A percentile compares a stretch with the other conserved stretches of the same genome.
phyloP scores from a whole-genome alignment of 2,797 vertebrate species.

The Huso huso region DNA sequence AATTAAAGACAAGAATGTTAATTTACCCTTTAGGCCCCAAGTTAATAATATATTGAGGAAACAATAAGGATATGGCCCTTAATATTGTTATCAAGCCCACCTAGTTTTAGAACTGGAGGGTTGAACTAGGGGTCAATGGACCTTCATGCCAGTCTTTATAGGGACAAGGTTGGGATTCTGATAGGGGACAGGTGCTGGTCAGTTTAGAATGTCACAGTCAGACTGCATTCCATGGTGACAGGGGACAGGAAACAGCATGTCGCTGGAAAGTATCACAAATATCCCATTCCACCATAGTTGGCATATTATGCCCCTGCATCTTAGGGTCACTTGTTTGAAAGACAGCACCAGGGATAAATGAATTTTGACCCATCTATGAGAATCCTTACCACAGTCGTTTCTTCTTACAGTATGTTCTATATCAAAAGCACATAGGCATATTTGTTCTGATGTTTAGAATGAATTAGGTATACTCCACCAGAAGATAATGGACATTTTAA shows the following conservation, averaged over 20 bases:
- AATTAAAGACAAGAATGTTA: not conserved
- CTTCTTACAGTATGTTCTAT: too few species aligned
- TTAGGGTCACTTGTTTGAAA: slow-evolving; percentile 2
- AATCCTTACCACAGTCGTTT: too few species aligned
- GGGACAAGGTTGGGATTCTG: slow-evolving; percentile 26
- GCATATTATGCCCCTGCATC: slow-evolving; percentile 2
- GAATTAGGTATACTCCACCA: too few species aligned
- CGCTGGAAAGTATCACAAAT: slow-evolving; percentile 26
- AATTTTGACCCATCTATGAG: too few species aligned
- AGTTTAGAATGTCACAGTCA: slow-evolving; percentile 23
- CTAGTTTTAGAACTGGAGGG: slow-evolving; percentile 38
- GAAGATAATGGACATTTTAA: too few species aligned
- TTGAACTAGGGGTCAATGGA: slow-evolving; percentile 53
- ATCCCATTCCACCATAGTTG: slow-evolving; percentile 5
- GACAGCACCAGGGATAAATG: too few species aligned
- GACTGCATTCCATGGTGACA: slow-evolving; percentile 24
- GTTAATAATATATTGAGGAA: not conserved
- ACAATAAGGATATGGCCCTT: slow-evolving; percentile 9
- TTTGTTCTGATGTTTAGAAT: too few species aligned
- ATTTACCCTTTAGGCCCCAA: not conserved
- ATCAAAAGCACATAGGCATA: too few species aligned
- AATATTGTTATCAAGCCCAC: slow-evolving; percentile 35
- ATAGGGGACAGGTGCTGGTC: slow-evolving; percentile 39
- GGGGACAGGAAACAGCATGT: slow-evolving; percentile 28
- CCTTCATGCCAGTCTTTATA: slow-evolving; percentile 46